A percentile compares a stretch with the other conserved stretches of the same genome.
phyloP scores from a whole-genome alignment of 2,797 vertebrate genomes.

The Tapera naevia region DNA sequence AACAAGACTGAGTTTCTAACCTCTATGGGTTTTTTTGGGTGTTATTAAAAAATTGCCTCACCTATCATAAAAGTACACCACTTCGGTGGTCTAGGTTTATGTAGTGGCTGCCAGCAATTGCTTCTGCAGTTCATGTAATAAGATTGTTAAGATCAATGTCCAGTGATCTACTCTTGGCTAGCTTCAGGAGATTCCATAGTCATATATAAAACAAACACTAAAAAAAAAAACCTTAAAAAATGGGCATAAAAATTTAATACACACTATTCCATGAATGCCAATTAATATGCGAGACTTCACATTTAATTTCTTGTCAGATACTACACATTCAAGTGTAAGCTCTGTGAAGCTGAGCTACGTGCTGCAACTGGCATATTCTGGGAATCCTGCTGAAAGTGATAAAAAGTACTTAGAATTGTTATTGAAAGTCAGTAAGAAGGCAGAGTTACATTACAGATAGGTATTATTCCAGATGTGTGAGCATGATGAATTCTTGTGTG shows the following conservation, averaged over 20 bases:
- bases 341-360: background rate
- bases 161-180: background rate
- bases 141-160: background rate
- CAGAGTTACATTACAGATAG: background rate
- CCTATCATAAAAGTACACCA: background rate
- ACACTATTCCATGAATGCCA: background rate
- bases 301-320: background rate
- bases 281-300: background rate
- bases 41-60: background rate
- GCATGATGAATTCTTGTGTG: background rate
- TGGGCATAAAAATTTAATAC: background rate
- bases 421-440: background rate
- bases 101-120: background rate
- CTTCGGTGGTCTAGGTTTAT: background rate
- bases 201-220: background rate
- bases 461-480: background rate
- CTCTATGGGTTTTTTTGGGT: background rate
- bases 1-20: background rate
- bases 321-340: background rate
- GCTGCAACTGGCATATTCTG: background rate
- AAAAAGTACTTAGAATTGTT: background rate
- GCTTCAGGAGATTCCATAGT: background rate
- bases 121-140: background rate
- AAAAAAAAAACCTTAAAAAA: background rate
- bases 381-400: background rate